phyloP scores from a whole-genome alignment of 2,113 vertebrate species.

The Toxostoma redivivum region DNA sequence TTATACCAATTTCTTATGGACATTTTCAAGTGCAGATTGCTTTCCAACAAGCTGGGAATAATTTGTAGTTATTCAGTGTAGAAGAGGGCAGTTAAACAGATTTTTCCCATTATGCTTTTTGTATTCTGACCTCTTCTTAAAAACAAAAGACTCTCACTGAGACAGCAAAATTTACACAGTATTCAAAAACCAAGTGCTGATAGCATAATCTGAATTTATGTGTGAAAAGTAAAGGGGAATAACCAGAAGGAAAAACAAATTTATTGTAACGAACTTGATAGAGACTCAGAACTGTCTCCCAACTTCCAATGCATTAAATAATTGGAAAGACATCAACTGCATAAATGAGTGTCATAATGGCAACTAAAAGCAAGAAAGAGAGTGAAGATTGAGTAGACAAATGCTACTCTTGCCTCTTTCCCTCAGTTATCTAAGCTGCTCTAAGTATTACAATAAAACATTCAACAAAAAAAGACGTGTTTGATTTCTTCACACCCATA shows the following conservation, averaged over 20 bases:
- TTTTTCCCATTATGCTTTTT: background rate
- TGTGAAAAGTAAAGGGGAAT: background rate
- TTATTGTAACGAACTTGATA: background rate
- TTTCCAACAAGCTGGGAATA: constrained; percentile 10
- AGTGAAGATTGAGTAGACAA: background rate
- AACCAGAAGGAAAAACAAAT: background rate
- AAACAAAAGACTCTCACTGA: background rate
- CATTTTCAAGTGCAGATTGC: constrained; percentile 12
- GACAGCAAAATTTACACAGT: background rate
- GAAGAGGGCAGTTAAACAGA: constrained; percentile 3
- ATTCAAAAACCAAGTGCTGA: background rate
- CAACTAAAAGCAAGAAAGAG: background rate
- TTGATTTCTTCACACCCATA: background rate
- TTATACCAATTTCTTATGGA: background rate
- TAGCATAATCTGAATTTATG: background rate
- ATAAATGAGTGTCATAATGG: background rate
- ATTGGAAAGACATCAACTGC: background rate
- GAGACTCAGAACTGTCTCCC: background rate
- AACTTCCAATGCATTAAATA: background rate
- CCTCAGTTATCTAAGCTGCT: background rate
- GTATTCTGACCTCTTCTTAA: background rate
- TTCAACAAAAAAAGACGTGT: background rate
- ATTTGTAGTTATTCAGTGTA: constrained; percentile 12
- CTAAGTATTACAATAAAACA: background rate
- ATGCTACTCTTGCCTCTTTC: background rate